Evolutionary conservation across 2,888 invertebrate species (phyloP).

Genomic region (Euplexia lucipara): DNA sequence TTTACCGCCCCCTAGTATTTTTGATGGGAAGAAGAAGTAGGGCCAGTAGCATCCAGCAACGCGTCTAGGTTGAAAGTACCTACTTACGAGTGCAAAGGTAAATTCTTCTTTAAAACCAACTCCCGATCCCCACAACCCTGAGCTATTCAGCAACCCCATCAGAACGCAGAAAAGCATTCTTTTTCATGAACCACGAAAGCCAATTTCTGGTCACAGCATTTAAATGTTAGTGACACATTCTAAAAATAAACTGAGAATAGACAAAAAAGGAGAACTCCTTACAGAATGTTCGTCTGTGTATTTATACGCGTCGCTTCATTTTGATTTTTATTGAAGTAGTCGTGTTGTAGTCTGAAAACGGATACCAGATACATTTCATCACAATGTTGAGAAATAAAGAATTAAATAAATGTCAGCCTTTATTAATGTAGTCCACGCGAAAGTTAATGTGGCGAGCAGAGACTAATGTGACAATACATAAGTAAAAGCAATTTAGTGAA

Average conservation of each 20-base stretch:
- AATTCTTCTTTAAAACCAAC: background rate
- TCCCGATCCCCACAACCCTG: background rate
- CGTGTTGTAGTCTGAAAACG: slow-evolving; percentile 29
- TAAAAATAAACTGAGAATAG: slow-evolving; percentile 43
- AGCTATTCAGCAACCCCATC: background rate
- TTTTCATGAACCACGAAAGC: background rate
- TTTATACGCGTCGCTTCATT: slow-evolving; percentile 48
- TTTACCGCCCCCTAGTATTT: too few species aligned
- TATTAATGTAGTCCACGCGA: slow-evolving; percentile 30
- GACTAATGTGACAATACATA: slow-evolving; percentile 36
- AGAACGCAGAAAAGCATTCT: background rate
- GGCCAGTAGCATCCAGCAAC: too few species aligned
- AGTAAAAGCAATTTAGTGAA: slow-evolving; percentile 20
- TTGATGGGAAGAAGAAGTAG: too few species aligned
- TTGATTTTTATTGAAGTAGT: slow-evolving; percentile 47
- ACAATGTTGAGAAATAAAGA: slow-evolving; percentile 27
- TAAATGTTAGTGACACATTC: slow-evolving; percentile 10
- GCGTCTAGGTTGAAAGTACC: too few species aligned
- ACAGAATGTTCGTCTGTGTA: slow-evolving; percentile 36
- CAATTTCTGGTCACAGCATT: background rate
- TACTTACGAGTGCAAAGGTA: background rate
- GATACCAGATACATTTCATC: slow-evolving; percentile 37
- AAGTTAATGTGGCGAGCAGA: slow-evolving; percentile 37
- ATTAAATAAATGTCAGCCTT: slow-evolving; percentile 24
- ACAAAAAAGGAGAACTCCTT: slow-evolving; percentile 42